Conservation (phyloP, 2,113 vertebrate genomes). For the Lates calcarifer region DNA sequence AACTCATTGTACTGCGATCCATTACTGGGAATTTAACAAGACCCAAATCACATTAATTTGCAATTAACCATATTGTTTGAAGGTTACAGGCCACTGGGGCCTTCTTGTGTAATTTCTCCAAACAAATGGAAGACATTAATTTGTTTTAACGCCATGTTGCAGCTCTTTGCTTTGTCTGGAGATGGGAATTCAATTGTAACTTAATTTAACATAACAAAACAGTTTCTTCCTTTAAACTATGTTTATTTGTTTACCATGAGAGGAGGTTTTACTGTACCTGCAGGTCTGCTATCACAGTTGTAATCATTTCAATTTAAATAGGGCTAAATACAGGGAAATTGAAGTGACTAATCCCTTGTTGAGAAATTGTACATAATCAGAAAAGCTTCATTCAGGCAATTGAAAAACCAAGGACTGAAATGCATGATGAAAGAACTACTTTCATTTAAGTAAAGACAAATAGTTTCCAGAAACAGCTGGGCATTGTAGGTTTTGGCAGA, state of each 20-base stretch:
- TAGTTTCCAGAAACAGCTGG: too few species aligned
- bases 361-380: background rate
- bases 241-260: slow-evolving; percentile 16
- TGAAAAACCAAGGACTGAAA: too few species aligned
- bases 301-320: slow-evolving; percentile 16
- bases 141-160: slow-evolving; percentile 45
- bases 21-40: slow-evolving; percentile 39
- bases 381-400: background rate
- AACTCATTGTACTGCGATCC: background rate
- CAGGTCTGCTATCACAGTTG: background rate
- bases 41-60: slow-evolving; percentile 54
- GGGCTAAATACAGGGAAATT: background rate
- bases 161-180: slow-evolving; percentile 37
- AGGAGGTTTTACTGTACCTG: slow-evolving; percentile 6
- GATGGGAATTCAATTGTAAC: slow-evolving; percentile 69
- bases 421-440: too few species aligned
- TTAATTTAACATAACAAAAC: slow-evolving; percentile 54
- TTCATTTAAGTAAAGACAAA: too few species aligned
- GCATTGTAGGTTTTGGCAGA: too few species aligned
- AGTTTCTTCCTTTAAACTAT: background rate
- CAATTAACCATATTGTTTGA: slow-evolving; percentile 51
- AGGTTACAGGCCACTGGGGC: slow-evolving; percentile 45
- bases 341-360: background rate
- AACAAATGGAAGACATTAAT: slow-evolving; percentile 66
- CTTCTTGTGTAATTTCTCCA: slow-evolving; percentile 38